These are phyloP conservation scores for Portevinia maculata DNA, from an alignment of 2,888 invertebrate genomes.

Conservation along the genomic window DNA sequence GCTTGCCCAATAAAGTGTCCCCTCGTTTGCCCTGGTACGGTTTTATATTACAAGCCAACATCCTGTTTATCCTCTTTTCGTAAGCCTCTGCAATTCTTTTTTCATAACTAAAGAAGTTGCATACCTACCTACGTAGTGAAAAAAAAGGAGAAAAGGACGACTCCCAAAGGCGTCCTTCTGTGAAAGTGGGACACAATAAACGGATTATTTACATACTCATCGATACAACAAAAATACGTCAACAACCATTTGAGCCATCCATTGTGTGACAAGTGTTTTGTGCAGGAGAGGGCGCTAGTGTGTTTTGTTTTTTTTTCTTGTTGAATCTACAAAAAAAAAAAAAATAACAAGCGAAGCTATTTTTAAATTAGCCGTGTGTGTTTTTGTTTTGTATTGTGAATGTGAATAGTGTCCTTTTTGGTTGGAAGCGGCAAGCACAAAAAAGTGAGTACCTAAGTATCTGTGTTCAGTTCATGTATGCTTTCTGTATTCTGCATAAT, in stretches of 20 bases:
- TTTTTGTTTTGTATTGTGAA: conserved; percentile 29
- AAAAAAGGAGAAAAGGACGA: conserved; percentile 51
- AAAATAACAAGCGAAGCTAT: conserved; percentile 16
- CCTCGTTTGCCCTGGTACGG: conserved; percentile 59
- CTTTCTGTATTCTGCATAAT: too few species aligned
- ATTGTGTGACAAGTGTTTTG: not conserved
- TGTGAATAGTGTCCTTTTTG: conserved; percentile 39
- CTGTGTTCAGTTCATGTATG: conserved; percentile 50
- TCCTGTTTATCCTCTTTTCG: conserved; percentile 57
- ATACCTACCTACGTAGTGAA: conserved; percentile 7
- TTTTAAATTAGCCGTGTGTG: conserved; percentile 14
- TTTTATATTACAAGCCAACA: conserved; percentile 60
- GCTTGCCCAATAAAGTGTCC: conserved; percentile 54
- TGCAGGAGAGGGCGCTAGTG: conserved; percentile 59
- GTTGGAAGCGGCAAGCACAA: conserved; percentile 2
- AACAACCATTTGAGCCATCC: conserved; percentile 37
- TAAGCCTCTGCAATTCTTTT: conserved; percentile 48
- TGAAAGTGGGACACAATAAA: conserved; percentile 70
- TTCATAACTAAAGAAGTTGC: conserved; percentile 34
- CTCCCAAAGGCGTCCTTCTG: conserved; percentile 67
- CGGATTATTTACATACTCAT: conserved; percentile 68
- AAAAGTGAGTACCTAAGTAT: too few species aligned
- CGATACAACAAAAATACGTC: conserved; percentile 46
- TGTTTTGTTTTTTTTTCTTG: conserved; percentile 20
- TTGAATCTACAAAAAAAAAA: conserved; percentile 38